Base-by-base conservation (phyloP, 2,797 vertebrate genomes). In the Sphenodon punctatus region DNA sequence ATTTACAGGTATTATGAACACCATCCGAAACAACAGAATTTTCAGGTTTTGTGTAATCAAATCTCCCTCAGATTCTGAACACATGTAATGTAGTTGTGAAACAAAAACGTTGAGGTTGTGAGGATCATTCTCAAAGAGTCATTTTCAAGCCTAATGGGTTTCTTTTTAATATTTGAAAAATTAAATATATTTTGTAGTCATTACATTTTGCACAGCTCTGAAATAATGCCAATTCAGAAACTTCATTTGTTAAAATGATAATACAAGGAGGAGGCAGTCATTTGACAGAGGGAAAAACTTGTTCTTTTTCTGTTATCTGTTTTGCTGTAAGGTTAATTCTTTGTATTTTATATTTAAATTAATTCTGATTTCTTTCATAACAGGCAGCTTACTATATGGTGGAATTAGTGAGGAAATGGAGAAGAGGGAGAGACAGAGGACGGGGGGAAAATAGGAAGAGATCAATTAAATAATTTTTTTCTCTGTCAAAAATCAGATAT, bases 321-420 rank as follows among this genome's bases (percentile, higher is more conserved):
- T 94, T 93, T 90, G 90, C 89, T 95, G 83, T 82, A 92, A 93
- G 90, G 90, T 89, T 89, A 90, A 94, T 94, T 93, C 92, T 90
- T 92, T 93, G 91, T 93, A 92, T 91, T 95, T 94, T 92, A 86
- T 92, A 91, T 94, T 94, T 94, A 93, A 90, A 93, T 94, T 93
- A 90, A 94, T 93, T 94, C 51, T 39, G 69, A 92, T 90, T 92
- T 93, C 89, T 90, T 88, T 92, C 82, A 82, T 92, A 94, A 89
- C 87, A 92, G 71, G 59, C 58, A 74, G 72, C 84, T 93, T 93
- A 93, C 88, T 86, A 89, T 88, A 88, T 91, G 91, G 86, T 49
- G 66, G 92, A 92, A 83, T 94, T 94, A 91, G 80, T 81, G 84
- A 85, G 74, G 67, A 64, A 73, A 73, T n/a, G 39, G 51, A 78